These are phyloP conservation scores for Fulica atra DNA, from an alignment of 2,113 vertebrate species.

Conservation along the genomic window DNA sequence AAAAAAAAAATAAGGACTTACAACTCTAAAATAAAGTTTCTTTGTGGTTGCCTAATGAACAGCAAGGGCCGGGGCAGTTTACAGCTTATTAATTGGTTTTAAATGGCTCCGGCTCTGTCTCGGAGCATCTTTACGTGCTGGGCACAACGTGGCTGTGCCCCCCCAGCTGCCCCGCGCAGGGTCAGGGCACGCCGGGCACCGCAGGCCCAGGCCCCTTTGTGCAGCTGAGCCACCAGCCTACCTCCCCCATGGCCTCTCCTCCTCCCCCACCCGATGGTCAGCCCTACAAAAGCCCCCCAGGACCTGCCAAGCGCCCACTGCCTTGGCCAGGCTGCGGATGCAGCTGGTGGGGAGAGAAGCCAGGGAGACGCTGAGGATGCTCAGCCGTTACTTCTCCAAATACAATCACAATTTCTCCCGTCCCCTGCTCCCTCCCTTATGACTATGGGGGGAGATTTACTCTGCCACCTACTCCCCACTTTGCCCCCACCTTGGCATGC, in stretches of 20 bases:
- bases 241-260: neutral
- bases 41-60: slow-evolving; percentile 67
- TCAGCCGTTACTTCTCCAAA: neutral
- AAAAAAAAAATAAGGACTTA: slow-evolving; percentile 23
- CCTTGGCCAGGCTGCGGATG: neutral
- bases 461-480: neutral
- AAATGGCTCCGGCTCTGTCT: slow-evolving; percentile 24
- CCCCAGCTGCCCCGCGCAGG: neutral
- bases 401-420: neutral
- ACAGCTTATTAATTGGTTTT: slow-evolving; percentile 69
- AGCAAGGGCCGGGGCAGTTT: slow-evolving; percentile 44
- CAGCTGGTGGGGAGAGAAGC: rapidly evolving
- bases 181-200: neutral
- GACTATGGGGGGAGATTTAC: neutral
- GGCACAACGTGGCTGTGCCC: slow-evolving; percentile 13
- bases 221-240: neutral
- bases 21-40: slow-evolving; percentile 71
- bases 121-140: slow-evolving; percentile 44
- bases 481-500: neutral
- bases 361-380: neutral
- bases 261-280: neutral
- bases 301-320: rapidly evolving
- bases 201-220: neutral
- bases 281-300: neutral
- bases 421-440: neutral